Base-by-base conservation (phyloP, 2,113 vertebrate genomes). In the Caranx ignobilis region DNA sequence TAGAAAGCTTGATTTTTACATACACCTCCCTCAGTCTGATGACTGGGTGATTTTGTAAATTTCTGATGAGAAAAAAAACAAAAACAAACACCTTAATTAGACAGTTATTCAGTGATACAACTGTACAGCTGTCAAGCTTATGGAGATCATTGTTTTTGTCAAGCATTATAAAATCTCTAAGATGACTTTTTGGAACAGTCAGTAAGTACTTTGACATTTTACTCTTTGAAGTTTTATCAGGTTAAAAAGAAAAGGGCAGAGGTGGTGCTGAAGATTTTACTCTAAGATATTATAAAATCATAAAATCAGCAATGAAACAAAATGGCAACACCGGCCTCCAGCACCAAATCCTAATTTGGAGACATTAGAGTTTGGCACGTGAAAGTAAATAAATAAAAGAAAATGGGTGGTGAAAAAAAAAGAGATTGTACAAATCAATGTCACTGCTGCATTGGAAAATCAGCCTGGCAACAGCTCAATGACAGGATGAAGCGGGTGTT, bases 401-500 rank as follows among this genome's bases (percentile, higher is more conserved):
- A 13, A 45, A 45, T 32, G 39, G 43, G 34, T 16, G 12, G 15
- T 3, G 3, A 65, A 56, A 18, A 50, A 18, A 50, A 15, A 52
- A 69, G 65, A 82, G 52, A 71, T 47, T 3, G 32, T n/a, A 65
- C 21, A 73, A 62, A 60, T 76, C 37, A 15, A 52, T 77, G 79
- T 81, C 68, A 68, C 50, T 37, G 75, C 72, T 35, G 47, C 52
- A 79, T 88, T 54, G 83, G 55, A 89, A 79, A 82, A 82, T 88
- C 81, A 34, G 59, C 85, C 60, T 35, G 43, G 82, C 76, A 70
- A 54, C 87, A 65, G 71, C 64, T 12, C 34, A 10, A 75, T 48
- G 82, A 89, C 88, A 88, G 74, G 72, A 75, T 87, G 79, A 90
- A 87, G 84, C 75, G 59, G 84, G 73, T 0, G 82, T 54, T 84